Conservation (phyloP, 2,797 vertebrate genomes). For the Schizopygopsis malacanthus region DNA sequence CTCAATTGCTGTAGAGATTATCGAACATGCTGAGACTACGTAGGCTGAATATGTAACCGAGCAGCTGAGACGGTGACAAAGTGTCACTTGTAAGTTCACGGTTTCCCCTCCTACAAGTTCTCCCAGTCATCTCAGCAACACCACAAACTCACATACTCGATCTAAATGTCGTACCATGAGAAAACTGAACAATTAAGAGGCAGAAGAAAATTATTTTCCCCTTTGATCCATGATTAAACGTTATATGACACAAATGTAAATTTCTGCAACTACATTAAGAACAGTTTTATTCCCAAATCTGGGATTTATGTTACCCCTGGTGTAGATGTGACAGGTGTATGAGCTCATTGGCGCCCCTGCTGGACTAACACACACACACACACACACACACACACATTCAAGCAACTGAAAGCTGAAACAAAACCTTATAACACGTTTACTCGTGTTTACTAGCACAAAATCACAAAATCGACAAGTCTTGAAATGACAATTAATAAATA, state of each 20-base stretch:
- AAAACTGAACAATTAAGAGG: background rate
- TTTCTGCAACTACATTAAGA: background rate
- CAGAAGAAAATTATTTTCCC: no score
- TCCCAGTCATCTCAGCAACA: background rate
- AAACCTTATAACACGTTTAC: background rate
- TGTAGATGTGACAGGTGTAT: conserved; percentile 33
- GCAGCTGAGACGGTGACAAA: conserved; percentile 37
- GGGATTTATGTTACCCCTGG: background rate
- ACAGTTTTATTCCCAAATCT: background rate
- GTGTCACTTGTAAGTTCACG: conserved; percentile 33
- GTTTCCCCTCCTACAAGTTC: conserved; percentile 28
- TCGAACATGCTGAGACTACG: background rate
- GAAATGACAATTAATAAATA: background rate
- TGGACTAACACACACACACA: background rate
- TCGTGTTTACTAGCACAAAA: background rate
- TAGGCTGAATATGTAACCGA: conserved; percentile 9
- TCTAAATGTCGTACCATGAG: background rate
- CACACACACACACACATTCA: background rate
- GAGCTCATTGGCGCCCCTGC: conserved; percentile 28
- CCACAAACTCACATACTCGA: background rate
- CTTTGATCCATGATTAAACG: background rate
- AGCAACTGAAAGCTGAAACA: conserved; percentile 10
- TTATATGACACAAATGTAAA: background rate
- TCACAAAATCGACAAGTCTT: background rate
- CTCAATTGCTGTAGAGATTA: background rate